Evolutionary conservation across 2,888 invertebrate genomes (phyloP).

Genomic region (Conus canariensis): DNA sequence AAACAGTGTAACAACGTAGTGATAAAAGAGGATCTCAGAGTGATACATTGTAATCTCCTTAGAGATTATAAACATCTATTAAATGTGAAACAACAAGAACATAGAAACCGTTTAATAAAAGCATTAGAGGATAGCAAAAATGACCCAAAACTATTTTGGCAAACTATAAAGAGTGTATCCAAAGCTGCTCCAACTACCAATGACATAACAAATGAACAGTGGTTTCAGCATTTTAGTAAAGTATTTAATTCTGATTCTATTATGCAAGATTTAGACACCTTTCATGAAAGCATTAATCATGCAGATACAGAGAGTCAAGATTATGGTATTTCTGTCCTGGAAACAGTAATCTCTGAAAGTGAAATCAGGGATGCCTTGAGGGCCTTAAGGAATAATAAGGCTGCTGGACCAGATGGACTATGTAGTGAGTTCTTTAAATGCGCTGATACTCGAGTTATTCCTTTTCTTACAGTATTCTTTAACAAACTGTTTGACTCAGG

Average conservation of each 20-base stretch:
- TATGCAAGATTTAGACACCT: neutral
- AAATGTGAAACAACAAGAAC: neutral
- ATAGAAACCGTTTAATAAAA: neutral
- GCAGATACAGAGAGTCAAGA: neutral
- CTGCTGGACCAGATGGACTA: neutral
- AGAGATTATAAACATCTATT: neutral
- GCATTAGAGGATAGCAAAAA: neutral
- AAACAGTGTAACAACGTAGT: neutral
- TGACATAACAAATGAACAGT: neutral
- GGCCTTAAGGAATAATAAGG: neutral
- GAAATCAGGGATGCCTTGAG: neutral
- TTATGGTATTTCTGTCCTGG: too few relatives aligned
- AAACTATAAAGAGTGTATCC: neutral
- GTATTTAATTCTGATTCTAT: neutral
- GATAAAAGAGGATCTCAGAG: neutral
- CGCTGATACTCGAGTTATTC: neutral
- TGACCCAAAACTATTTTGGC: neutral
- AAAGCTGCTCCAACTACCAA: neutral
- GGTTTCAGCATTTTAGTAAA: constrained; percentile 1
- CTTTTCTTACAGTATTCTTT: neutral
- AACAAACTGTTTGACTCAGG: neutral
- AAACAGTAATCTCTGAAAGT: neutral
- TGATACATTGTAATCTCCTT: neutral
- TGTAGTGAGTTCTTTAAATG: too few relatives aligned
- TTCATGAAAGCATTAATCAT: neutral